phyloP scores from a whole-genome alignment of 2,797 vertebrate genomes.

The Phrynocephalus guinanensis region DNA sequence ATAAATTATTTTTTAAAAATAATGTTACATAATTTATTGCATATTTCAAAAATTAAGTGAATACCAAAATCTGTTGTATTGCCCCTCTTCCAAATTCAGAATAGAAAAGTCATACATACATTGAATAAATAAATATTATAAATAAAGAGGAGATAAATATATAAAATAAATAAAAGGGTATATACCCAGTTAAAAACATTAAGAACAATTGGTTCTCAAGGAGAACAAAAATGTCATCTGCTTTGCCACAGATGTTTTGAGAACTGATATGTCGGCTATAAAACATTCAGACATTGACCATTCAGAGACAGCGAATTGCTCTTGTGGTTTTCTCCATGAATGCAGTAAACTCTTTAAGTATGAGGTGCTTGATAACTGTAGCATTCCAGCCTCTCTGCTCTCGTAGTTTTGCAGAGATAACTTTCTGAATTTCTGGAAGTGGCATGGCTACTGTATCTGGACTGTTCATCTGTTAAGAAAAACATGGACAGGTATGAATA shows the following conservation, averaged over 20 bases:
- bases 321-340: conserved; percentile 81
- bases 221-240: conserved; percentile 78
- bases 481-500: conserved; percentile 13
- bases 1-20: conserved; percentile 32
- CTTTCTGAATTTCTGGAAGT: conserved; percentile 56
- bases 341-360: conserved; percentile 78
- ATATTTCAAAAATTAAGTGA: conserved; percentile 41
- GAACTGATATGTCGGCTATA: conserved; percentile 67
- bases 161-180: too few relatives aligned
- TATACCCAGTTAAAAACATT: conserved; percentile 44
- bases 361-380: conserved; percentile 75
- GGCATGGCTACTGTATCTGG: conserved; percentile 43
- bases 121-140: conserved; percentile 73
- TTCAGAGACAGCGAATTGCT: conserved; percentile 69
- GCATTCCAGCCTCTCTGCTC: conserved; percentile 72
- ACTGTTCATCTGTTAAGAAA: conserved; percentile 76
- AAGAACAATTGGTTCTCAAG: conserved; percentile 75
- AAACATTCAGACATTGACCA: conserved; percentile 60
- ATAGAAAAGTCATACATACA: conserved; percentile 7
- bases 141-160: neutral
- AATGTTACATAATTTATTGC: conserved; percentile 53
- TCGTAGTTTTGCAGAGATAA: conserved; percentile 65
- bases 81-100: neutral
- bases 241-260: conserved; percentile 69
- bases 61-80: neutral